Conservation (phyloP, 2,113 vertebrate genomes). For the Channa maculata region DNA sequence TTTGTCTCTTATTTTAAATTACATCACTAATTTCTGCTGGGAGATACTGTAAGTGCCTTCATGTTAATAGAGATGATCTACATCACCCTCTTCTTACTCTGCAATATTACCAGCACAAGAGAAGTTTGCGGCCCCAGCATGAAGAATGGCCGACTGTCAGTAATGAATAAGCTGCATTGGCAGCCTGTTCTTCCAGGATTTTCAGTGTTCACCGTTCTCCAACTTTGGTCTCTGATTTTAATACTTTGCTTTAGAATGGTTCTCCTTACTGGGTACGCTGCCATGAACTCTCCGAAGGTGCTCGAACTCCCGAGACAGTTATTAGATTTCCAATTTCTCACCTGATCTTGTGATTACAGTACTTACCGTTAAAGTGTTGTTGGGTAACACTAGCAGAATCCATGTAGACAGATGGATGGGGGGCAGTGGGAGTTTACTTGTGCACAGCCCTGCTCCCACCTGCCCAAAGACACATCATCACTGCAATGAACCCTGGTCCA, state of each 20-base stretch:
- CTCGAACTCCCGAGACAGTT: conserved; percentile 26
- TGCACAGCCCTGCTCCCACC: neutral
- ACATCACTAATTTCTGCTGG: neutral
- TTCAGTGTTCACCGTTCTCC: too few relatives aligned
- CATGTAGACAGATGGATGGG: neutral
- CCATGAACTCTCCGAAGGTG: conserved; percentile 44
- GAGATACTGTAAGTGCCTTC: conserved; percentile 47
- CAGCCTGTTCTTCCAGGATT: conserved; percentile 7
- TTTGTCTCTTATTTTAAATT: neutral
- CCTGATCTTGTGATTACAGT: conserved; percentile 4
- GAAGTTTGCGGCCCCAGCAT: neutral
- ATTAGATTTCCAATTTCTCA: conserved; percentile 8
- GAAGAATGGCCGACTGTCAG: neutral
- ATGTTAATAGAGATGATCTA: neutral
- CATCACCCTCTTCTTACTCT: conserved; percentile 5
- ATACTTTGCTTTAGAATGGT: neutral
- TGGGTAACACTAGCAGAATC: neutral
- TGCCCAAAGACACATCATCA: conserved; percentile 11
- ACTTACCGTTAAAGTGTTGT: conserved; percentile 2
- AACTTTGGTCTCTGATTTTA: neutral
- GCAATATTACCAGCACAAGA: conserved; percentile 10
- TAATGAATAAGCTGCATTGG: conserved; percentile 20
- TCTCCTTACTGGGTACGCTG: conserved; percentile 20
- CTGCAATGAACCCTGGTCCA: conserved; percentile 1
- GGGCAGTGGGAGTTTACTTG: conserved; percentile 26